Conservation (phyloP, 2,888 invertebrate species). For the Idaea biselata region DNA sequence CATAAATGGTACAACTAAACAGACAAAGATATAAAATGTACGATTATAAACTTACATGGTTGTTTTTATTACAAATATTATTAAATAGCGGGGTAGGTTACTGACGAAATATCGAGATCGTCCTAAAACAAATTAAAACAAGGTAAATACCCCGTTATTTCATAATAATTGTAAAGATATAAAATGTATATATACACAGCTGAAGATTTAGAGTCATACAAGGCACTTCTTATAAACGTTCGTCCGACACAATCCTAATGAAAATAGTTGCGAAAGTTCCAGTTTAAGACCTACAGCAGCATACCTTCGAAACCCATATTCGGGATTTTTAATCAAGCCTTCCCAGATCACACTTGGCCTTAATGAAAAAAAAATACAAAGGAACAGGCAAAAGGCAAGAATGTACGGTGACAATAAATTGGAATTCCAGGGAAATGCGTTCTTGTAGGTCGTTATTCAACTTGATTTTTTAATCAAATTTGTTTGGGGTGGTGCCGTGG, state of each 20-base stretch:
- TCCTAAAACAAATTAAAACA: too few species aligned
- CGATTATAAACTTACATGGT: too few species aligned
- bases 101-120: too few species aligned
- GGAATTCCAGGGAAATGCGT: slow-evolving; percentile 10
- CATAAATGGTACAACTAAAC: too few species aligned
- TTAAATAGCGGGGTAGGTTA: too few species aligned
- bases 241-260: too few species aligned
- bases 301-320: slow-evolving; percentile 4
- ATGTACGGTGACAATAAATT: slow-evolving; percentile 21
- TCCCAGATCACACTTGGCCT: not conserved
- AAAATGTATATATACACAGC: too few species aligned
- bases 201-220: not conserved
- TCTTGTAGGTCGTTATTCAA: not conserved
- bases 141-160: too few species aligned
- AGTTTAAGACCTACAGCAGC: not conserved
- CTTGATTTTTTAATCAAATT: not conserved
- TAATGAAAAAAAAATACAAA: slow-evolving; percentile 18
- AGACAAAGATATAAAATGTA: too few species aligned
- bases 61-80: too few species aligned
- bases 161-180: too few species aligned
- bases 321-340: slow-evolving; percentile 4
- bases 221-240: not conserved
- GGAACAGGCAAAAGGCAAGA: slow-evolving; percentile 10
- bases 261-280: not conserved
- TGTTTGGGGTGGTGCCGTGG: not conserved